Percentiles rank a stretch among this genome's conserved stretches.
phyloP scores from a whole-genome alignment of 2,113 vertebrate genomes.

The Buteo buteo region DNA sequence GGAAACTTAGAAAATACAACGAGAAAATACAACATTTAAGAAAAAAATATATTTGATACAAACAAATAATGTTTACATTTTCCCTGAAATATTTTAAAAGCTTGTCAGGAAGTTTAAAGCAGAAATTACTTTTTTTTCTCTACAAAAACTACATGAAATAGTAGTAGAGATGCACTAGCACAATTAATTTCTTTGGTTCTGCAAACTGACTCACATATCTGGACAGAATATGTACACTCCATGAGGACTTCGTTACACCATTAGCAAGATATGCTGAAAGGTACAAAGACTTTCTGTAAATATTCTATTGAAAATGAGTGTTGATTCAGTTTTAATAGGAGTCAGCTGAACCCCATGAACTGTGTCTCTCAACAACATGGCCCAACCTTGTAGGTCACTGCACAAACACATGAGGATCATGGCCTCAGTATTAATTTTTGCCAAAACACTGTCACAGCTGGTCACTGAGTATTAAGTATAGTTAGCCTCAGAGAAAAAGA shows the following conservation, averaged over 20 bases:
- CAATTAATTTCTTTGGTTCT: neutral
- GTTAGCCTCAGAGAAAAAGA: neutral
- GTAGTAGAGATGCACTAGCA: neutral
- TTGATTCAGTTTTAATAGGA: neutral
- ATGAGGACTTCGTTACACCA: neutral
- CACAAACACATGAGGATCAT: neutral
- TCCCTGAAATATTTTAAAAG: neutral
- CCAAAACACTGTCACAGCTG: neutral
- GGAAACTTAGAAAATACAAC: neutral
- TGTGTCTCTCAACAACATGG: neutral
- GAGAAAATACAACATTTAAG: neutral
- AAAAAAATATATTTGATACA: neutral
- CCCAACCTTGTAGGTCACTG: neutral
- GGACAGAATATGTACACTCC: rapidly evolving
- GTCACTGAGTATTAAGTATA: neutral
- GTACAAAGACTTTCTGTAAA: neutral
- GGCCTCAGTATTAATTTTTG: neutral
- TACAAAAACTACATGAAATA: neutral
- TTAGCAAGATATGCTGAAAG: neutral
- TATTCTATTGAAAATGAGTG: neutral
- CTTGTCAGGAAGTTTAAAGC: neutral
- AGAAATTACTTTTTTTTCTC: neutral
- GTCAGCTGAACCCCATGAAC: neutral
- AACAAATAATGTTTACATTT: neutral
- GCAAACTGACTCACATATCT: neutral